A percentile compares a stretch with the other conserved stretches of the same genome.
Conservation (phyloP, 2,888 invertebrate genomes). For the Mesorhabditis spiculigera region DNA sequence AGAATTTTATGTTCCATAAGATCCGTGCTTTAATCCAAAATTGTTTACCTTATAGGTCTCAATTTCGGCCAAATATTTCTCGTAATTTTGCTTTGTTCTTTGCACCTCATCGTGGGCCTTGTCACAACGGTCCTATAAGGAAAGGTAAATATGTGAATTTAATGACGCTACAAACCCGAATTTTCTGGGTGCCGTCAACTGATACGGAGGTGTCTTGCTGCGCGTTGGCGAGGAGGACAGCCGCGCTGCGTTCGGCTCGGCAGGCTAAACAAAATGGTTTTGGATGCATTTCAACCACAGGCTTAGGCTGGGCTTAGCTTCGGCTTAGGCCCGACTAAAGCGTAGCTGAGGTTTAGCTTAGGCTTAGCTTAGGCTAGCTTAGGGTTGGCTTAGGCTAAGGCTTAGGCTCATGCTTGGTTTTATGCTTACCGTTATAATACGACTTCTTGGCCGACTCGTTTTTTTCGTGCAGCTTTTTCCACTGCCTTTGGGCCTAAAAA, state of each 20-base stretch:
- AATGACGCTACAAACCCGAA: conserved; percentile 12
- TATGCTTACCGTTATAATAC: conserved; percentile 72
- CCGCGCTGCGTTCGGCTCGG: conserved; percentile 73
- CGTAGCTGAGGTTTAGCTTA: no score
- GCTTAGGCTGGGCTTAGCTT: no score
- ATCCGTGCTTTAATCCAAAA: not conserved
- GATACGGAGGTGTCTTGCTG: conserved; percentile 39
- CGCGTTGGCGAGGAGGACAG: conserved; percentile 37
- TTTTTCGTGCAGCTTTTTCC: conserved; percentile 89
- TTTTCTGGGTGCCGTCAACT: conserved; percentile 33
- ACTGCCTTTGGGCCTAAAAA: conserved; percentile 85
- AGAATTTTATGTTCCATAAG: not conserved
- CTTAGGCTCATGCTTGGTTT: not conserved
- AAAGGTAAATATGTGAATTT: not conserved
- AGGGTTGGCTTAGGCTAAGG: conserved; percentile 53
- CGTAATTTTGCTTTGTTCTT: conserved; percentile 92
- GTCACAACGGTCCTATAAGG: conserved; percentile 42
- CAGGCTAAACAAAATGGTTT: conserved; percentile 68
- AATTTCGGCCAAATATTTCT: conserved; percentile 99
- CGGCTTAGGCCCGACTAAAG: no score
- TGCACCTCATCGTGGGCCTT: no score
- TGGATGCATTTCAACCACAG: no score
- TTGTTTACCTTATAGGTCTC: conserved; percentile 58
- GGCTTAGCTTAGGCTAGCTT: no score
- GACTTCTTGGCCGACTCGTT: conserved; percentile 89